Percentiles rank a stretch among this genome's conserved stretches.
These are phyloP conservation scores for Daktulosphaira vitifoliae DNA, from an alignment of 1,140 invertebrate genomes.

Conservation along the genomic window DNA sequence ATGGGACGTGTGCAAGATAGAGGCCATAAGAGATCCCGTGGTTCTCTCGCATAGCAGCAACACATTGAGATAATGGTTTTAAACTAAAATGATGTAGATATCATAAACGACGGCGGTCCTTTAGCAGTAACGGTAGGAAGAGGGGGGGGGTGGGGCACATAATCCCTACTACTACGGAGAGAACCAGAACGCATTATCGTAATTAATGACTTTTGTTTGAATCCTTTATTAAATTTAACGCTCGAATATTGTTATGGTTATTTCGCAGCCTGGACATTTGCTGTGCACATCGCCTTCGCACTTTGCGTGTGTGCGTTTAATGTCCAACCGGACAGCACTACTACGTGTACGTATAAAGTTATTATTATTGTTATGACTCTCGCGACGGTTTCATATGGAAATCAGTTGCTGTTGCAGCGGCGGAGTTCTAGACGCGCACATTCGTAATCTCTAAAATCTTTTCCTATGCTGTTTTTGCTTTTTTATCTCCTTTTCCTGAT, in stretches of 20 bases:
- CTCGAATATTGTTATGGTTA: slow-evolving; percentile 29
- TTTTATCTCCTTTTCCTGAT: too few relatives aligned
- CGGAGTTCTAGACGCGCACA: too few relatives aligned
- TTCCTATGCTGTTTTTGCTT: too few relatives aligned
- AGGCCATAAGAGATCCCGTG: slow-evolving; percentile 1
- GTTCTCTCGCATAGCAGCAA: slow-evolving; percentile 16
- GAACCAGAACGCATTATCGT: slow-evolving; percentile 29
- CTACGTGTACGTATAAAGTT: neutral
- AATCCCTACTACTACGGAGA: neutral
- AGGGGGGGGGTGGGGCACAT: neutral
- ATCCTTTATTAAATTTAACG: slow-evolving; percentile 34
- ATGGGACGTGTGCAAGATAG: neutral
- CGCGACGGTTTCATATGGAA: slow-evolving; percentile 12
- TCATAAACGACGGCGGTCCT: slow-evolving; percentile 29
- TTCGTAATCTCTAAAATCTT: too few relatives aligned
- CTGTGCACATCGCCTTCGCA: neutral
- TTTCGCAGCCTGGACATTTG: slow-evolving; percentile 11
- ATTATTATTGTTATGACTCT: neutral
- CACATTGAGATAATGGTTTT: slow-evolving; percentile 34
- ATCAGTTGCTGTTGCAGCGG: neutral
- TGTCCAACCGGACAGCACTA: neutral
- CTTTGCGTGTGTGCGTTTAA: neutral
- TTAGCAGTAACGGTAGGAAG: slow-evolving; percentile 16
- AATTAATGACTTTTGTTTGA: slow-evolving; percentile 33
- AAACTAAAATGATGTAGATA: slow-evolving; percentile 33